Conservation (phyloP, 2,113 vertebrate genomes). For the Phainopepla nitens region DNA sequence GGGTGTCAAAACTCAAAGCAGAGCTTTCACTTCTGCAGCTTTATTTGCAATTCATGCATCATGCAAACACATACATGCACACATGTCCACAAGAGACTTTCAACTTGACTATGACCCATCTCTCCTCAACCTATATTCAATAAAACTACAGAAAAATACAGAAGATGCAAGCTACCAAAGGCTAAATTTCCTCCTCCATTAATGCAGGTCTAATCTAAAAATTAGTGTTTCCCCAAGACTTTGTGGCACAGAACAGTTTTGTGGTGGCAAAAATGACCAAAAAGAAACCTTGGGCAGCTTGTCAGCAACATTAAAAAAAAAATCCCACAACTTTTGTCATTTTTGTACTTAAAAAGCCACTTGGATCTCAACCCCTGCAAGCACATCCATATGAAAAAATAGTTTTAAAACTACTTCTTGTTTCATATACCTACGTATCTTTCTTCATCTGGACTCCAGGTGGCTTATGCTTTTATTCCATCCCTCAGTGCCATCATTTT, state of each 20-base stretch:
- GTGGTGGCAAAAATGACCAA: neutral
- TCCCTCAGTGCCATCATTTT: neutral
- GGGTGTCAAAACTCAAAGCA: neutral
- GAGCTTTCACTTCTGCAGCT: neutral
- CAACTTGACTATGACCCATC: neutral
- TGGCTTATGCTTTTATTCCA: neutral
- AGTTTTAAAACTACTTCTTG: neutral
- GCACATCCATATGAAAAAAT: neutral
- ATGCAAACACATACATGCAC: neutral
- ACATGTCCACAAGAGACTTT: neutral
- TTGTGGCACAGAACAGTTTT: neutral
- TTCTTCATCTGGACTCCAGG: neutral
- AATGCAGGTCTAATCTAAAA: neutral
- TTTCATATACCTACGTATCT: neutral
- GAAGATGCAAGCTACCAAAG: neutral
- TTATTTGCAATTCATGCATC: neutral
- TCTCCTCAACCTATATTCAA: neutral
- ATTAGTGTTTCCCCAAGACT: neutral
- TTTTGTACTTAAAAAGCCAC: neutral
- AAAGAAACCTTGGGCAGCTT: neutral
- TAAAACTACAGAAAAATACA: neutral
- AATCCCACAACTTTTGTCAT: fast-evolving
- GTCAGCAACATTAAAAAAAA: neutral
- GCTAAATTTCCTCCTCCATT: neutral
- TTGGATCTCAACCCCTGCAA: neutral